A percentile compares a stretch with the other conserved stretches of the same genome.
Conservation (phyloP, 2,797 vertebrate species). For the Hoplostethus mediterraneus region DNA sequence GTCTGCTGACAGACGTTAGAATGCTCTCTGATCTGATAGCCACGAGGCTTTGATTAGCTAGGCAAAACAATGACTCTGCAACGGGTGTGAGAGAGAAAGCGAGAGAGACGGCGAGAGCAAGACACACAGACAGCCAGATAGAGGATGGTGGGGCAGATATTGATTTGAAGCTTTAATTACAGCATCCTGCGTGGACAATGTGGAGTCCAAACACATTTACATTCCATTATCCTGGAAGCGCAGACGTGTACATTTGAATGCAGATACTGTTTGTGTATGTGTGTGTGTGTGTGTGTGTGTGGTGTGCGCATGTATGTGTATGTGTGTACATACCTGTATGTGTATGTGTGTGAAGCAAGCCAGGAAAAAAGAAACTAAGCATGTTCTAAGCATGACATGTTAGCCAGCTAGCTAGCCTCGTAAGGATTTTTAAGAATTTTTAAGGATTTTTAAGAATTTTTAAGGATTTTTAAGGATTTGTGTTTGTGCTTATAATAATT, state of each 20-base stretch:
- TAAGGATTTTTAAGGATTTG: too few species aligned
- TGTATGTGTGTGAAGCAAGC: neutral
- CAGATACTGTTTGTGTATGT: neutral
- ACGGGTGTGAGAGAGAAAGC: conserved; percentile 20
- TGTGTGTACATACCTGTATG: neutral
- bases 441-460: too few species aligned
- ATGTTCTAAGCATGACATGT: neutral
- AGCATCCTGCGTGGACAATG: conserved; percentile 62
- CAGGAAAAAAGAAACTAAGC: neutral
- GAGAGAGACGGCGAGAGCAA: neutral
- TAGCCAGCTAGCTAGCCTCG: neutral
- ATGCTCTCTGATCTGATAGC: conserved; percentile 60
- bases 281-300: conserved; percentile 25
- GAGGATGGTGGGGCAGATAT: conserved; percentile 22
- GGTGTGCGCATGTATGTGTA: neutral
- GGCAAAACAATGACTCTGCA: conserved; percentile 54
- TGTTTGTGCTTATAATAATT: too few species aligned
- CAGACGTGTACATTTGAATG: neutral
- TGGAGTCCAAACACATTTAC: conserved; percentile 48
- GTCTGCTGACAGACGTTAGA: conserved; percentile 59
- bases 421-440: too few species aligned
- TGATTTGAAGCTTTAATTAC: conserved; percentile 61
- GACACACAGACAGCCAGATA: conserved; percentile 31
- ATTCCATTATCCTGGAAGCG: conserved; percentile 23
- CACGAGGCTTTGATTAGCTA: conserved; percentile 64